phyloP scores from a whole-genome alignment of 2,888 invertebrate genomes.

The Ectemnius lituratus region DNA sequence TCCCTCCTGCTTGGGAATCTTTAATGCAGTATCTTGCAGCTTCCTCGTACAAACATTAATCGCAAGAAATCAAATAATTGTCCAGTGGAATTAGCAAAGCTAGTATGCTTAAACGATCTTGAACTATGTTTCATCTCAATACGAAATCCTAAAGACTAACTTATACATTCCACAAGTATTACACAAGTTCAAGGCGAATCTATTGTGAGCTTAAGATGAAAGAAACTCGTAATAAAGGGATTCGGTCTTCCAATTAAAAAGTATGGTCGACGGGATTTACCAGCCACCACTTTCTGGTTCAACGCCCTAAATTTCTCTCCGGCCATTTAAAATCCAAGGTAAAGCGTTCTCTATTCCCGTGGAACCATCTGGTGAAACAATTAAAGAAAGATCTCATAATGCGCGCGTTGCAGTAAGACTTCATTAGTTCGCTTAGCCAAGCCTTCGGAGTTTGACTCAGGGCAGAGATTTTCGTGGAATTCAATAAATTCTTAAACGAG shows the following conservation, averaged over 20 bases:
- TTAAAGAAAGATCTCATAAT: constrained; percentile 56
- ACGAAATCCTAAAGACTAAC: not conserved
- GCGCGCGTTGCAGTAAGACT: constrained; percentile 46
- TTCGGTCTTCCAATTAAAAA: constrained; percentile 59
- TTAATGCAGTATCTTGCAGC: constrained; percentile 42
- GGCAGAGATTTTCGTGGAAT: not conserved
- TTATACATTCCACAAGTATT: not conserved
- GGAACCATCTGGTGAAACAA: constrained; percentile 61
- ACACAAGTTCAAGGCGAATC: not conserved
- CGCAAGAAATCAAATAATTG: not conserved
- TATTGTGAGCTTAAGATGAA: constrained; percentile 26
- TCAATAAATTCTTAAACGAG: not conserved
- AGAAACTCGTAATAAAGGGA: constrained; percentile 41
- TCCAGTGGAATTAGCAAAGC: too few species aligned
- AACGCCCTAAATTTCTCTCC: constrained; percentile 53
- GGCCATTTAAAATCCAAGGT: constrained; percentile 49
- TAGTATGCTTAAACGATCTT: too few species aligned
- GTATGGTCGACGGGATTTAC: constrained; percentile 40
- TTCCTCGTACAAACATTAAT: not conserved
- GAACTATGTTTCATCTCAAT: too few species aligned
- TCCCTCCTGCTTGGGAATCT: constrained; percentile 38
- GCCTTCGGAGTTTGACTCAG: not conserved
- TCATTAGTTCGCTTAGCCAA: constrained; percentile 10
- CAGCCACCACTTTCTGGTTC: constrained; percentile 28
- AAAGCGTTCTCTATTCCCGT: constrained; percentile 52